A percentile compares a stretch with the other conserved stretches of the same genome.
phyloP scores from a whole-genome alignment of 2,888 invertebrate genomes.

The Antheraea assamensis region DNA sequence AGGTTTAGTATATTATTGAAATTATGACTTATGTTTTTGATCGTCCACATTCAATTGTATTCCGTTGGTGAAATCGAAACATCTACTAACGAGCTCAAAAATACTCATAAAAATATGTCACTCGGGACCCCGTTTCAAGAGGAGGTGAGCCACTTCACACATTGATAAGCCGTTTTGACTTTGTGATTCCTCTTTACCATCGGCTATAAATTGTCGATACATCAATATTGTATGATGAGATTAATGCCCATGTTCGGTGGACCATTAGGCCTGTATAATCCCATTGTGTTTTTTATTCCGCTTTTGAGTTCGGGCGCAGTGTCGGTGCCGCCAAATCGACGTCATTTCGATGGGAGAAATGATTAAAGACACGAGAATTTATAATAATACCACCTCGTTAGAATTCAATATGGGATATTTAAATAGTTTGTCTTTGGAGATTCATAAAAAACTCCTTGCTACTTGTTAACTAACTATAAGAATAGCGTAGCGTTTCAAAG shows the following conservation, averaged over 20 bases:
- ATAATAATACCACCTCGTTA: constrained; percentile 40
- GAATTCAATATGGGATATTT: constrained; percentile 28
- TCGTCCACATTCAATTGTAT: constrained; percentile 78
- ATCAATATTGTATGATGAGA: constrained; percentile 80
- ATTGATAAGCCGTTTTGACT: constrained; percentile 78
- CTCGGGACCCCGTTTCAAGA: constrained; percentile 51
- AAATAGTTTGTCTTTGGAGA: constrained; percentile 2
- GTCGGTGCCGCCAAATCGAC: constrained; percentile 69
- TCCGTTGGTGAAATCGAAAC: constrained; percentile 66
- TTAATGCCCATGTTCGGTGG: constrained; percentile 79
- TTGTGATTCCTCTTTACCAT: constrained; percentile 66
- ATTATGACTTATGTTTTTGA: constrained; percentile 74
- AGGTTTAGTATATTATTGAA: constrained; percentile 61
- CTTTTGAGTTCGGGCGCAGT: constrained; percentile 58
- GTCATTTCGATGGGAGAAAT: constrained; percentile 55
- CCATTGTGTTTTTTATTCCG: constrained; percentile 75
- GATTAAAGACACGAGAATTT: constrained; percentile 63
- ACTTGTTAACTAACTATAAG: neutral
- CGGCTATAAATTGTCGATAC: constrained; percentile 76
- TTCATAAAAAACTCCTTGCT: constrained; percentile 6
- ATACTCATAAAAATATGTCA: constrained; percentile 74
- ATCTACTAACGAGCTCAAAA: constrained; percentile 72
- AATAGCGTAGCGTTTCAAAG: neutral
- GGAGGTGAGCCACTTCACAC: constrained; percentile 79
- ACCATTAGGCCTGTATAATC: constrained; percentile 77